phyloP scores from a whole-genome alignment of 2,797 vertebrate species.

The Acanthis flammea region DNA sequence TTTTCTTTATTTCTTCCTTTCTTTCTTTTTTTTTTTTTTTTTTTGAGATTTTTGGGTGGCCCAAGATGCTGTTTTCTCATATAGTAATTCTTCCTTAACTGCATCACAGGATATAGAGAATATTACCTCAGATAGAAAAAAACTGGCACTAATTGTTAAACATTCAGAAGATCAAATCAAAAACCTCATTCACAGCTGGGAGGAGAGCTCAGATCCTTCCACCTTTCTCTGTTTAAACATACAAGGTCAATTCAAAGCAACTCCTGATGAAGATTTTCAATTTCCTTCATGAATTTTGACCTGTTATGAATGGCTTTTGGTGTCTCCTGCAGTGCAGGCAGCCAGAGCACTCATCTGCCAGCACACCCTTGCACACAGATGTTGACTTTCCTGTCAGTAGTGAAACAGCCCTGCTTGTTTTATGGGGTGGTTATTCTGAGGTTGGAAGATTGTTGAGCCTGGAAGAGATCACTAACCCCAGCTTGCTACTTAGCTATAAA shows the following conservation, averaged over 20 bases:
- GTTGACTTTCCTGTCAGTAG: slow-evolving; percentile 58
- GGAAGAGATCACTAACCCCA: slow-evolving; percentile 56
- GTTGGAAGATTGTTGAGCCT: slow-evolving; percentile 54
- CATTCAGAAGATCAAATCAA: not conserved
- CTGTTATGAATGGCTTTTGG: not conserved
- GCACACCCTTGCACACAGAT: slow-evolving; percentile 29
- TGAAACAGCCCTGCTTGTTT: slow-evolving; percentile 28
- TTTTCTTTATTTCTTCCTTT: not conserved
- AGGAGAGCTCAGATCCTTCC: not conserved
- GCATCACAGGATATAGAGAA: not conserved
- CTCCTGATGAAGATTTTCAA: not conserved
- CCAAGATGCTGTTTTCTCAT: not conserved
- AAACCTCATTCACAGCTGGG: not conserved
- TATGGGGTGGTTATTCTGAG: slow-evolving; percentile 61
- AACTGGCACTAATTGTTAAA: not conserved
- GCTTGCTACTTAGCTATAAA: slow-evolving; percentile 59
- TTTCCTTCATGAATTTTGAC: not conserved
- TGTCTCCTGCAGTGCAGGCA: not conserved
- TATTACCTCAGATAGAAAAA: not conserved
- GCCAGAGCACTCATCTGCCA: not conserved
- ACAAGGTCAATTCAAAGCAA: not conserved
- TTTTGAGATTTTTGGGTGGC: not conserved
- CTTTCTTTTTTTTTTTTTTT: not conserved
- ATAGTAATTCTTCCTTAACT: not conserved
- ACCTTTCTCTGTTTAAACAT: not conserved